phyloP scores from a whole-genome alignment of 2,797 vertebrate species.

The Diceros bicornis region DNA sequence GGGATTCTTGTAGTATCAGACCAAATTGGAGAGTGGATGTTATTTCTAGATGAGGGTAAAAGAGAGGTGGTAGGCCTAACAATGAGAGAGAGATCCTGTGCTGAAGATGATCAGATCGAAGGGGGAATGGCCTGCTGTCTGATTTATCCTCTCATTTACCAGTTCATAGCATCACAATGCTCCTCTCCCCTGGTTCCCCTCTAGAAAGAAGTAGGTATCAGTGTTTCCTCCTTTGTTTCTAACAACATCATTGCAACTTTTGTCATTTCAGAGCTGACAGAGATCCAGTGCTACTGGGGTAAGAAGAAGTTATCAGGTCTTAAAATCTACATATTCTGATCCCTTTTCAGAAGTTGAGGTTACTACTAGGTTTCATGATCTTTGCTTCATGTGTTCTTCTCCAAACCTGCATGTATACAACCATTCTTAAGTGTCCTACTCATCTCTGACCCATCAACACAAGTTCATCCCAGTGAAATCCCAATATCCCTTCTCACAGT shows the following conservation, averaged over 20 bases:
- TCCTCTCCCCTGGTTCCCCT: not conserved
- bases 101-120: rapidly evolving
- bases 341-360: not conserved
- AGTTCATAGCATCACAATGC: not conserved
- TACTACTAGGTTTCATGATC: not conserved
- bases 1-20: not conserved
- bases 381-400: not conserved
- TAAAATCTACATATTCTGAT: not conserved
- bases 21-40: not conserved
- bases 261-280: not conserved
- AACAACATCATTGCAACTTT: not conserved
- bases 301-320: not conserved
- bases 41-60: not conserved
- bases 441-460: no score
- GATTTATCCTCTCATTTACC: not conserved
- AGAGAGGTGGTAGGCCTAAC: no score
- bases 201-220: not conserved
- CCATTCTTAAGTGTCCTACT: not conserved
- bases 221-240: not conserved
- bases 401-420: not conserved
- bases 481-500: not conserved
- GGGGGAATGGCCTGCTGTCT: not conserved
- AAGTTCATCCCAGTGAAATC: no score
- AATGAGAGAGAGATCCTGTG: not conserved
- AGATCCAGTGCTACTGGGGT: not conserved